Conservation (phyloP, 1,140 invertebrate genomes). For the Drosophila tsacasi region DNA sequence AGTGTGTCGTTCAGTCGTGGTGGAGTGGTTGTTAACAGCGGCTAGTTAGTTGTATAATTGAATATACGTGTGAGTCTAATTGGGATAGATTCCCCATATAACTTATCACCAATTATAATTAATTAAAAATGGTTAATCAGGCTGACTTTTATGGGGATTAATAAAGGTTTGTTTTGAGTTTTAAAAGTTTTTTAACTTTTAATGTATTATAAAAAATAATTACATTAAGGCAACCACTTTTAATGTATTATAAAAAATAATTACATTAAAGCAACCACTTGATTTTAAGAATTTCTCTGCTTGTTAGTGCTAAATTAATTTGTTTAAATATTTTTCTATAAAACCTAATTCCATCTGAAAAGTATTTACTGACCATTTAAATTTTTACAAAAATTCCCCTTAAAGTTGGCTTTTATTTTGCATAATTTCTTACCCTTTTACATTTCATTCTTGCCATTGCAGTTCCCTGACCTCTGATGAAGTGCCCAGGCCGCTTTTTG, state of each 20-base stretch:
- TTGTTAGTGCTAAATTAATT: no score
- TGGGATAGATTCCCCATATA: neutral
- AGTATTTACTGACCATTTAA: neutral
- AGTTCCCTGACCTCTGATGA: slow-evolving; percentile 3
- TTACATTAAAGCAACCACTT: no score
- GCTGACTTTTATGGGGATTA: neutral
- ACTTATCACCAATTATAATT: neutral
- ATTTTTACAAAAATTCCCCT: neutral
- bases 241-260: no score
- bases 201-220: no score
- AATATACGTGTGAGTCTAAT: slow-evolving; percentile 17
- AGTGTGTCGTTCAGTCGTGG: slow-evolving; percentile 20
- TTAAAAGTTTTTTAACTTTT: no score
- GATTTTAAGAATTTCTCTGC: no score
- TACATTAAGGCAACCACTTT: no score
- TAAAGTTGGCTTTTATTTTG: neutral
- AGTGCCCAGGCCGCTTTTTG: neutral
- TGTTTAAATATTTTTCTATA: neutral
- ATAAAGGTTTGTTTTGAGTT: neutral
- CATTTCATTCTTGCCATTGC: neutral
- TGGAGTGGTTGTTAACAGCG: slow-evolving; percentile 38
- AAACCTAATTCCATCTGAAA: neutral
- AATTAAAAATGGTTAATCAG: neutral
- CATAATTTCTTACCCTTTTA: slow-evolving; percentile 2
- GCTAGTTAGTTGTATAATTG: slow-evolving; percentile 26